Conservation (phyloP, 2,113 vertebrate genomes). For the Thamnaconus septentrionalis region DNA sequence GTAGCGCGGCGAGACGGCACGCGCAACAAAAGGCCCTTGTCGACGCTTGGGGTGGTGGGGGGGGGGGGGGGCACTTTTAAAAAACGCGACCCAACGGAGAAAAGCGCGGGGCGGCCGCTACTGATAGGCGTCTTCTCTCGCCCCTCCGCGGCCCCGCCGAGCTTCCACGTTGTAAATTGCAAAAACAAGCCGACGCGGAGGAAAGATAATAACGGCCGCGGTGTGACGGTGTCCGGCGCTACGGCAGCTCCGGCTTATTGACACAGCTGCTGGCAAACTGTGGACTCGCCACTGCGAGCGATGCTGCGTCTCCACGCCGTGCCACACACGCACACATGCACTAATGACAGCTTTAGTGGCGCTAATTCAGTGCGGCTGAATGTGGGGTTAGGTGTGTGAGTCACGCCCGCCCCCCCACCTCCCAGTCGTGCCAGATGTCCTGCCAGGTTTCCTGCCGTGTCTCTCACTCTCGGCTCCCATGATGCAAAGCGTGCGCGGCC, state of each 20-base stretch:
- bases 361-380: slow-evolving; percentile 64
- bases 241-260: slow-evolving; percentile 65
- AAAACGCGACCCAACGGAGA: slow-evolving; percentile 25
- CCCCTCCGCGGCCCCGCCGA: slow-evolving; percentile 23
- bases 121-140: slow-evolving; percentile 23
- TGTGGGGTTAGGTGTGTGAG: slow-evolving; percentile 66
- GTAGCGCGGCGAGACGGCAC: no score
- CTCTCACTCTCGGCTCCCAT: slow-evolving; percentile 3
- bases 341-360: slow-evolving; percentile 74
- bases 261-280: slow-evolving; percentile 74
- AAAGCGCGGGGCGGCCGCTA: slow-evolving; percentile 36
- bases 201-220: slow-evolving; percentile 62
- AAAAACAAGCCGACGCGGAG: slow-evolving; percentile 51
- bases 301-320: slow-evolving; percentile 59
- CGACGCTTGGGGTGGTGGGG: no score
- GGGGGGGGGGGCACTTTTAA: no score
- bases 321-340: slow-evolving; percentile 68
- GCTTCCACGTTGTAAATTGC: slow-evolving; percentile 45
- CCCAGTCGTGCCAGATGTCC: slow-evolving; percentile 64
- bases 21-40: no score
- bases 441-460: slow-evolving; percentile 47
- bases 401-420: slow-evolving; percentile 53
- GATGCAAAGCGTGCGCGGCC: neutral
- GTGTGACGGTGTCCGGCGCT: slow-evolving; percentile 51
- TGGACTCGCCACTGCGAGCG: slow-evolving; percentile 59